Percentiles rank a stretch among this genome's conserved stretches.
Evolutionary conservation across 2,797 vertebrate species (phyloP).

Genomic region (Sarcophilus harrisii): DNA sequence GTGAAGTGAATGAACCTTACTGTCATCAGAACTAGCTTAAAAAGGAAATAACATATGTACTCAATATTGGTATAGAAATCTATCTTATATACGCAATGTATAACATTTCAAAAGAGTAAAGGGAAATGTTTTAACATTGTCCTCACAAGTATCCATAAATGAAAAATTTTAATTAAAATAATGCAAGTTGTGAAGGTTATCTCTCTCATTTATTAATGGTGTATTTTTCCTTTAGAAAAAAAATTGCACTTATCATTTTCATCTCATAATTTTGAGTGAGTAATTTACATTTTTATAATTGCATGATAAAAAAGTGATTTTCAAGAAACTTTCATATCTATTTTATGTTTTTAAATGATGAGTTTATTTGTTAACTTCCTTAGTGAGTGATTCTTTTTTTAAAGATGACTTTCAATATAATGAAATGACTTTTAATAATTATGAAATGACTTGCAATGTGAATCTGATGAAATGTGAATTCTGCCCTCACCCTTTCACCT

Average conservation of each 20-base stretch:
- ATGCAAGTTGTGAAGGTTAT: conserved; percentile 2
- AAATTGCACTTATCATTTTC: conserved; percentile 31
- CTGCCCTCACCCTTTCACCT: no score
- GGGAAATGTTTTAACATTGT: conserved; percentile 24
- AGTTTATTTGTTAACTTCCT: no score
- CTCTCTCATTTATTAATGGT: background rate
- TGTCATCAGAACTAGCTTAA: no score
- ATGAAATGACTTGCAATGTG: no score
- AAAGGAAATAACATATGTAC: no score
- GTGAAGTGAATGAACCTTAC: no score
- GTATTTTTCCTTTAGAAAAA: conserved; percentile 15
- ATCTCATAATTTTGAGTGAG: conserved; percentile 43
- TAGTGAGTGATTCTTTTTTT: no score
- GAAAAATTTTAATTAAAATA: conserved; percentile 38
- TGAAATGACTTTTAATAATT: no score
- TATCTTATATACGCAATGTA: background rate
- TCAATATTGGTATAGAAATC: no score
- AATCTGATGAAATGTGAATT: no score
- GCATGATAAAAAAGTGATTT: conserved; percentile 9
- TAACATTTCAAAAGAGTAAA: conserved; percentile 2
- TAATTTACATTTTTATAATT: conserved; percentile 42
- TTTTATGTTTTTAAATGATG: background rate
- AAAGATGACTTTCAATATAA: no score
- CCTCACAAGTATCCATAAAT: conserved; percentile 34
- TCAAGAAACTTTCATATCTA: background rate